Evolutionary conservation across 2,888 invertebrate genomes (phyloP).

Genomic region (Hyppa rectilinea): DNA sequence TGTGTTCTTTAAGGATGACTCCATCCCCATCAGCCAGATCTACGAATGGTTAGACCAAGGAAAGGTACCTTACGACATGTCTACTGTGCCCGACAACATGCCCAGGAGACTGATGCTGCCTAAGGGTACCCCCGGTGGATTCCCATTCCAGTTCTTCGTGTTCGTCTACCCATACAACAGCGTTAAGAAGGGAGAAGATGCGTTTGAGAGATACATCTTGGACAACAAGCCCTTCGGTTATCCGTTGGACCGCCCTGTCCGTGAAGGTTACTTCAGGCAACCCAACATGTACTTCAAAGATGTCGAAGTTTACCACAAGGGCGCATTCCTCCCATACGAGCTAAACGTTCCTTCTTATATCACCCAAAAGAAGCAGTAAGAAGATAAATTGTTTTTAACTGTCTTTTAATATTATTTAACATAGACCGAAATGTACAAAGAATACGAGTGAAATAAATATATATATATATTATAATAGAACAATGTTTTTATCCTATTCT

Average conservation of each 20-base stretch:
- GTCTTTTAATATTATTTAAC: constrained; percentile 29
- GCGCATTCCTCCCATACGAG: constrained; percentile 77
- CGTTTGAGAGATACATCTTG: constrained; percentile 74
- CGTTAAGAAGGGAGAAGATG: constrained; percentile 77
- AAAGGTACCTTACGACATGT: constrained; percentile 88
- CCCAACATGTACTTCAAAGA: constrained; percentile 92
- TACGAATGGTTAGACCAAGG: constrained; percentile 90
- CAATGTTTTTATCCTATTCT: background rate
- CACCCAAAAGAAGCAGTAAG: constrained; percentile 58
- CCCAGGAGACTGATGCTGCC: constrained; percentile 93
- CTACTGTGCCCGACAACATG: constrained; percentile 90
- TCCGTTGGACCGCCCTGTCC: constrained; percentile 90
- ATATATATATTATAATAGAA: constrained; percentile 8
- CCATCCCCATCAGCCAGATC: constrained; percentile 91
- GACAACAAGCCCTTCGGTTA: constrained; percentile 90
- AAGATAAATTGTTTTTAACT: constrained; percentile 1
- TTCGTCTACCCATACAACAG: constrained; percentile 90
- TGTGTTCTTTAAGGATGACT: constrained; percentile 91
- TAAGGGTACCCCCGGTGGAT: constrained; percentile 92
- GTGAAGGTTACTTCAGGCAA: constrained; percentile 84
- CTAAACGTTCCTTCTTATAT: constrained; percentile 74
- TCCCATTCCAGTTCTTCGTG: constrained; percentile 92
- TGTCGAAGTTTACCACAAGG: constrained; percentile 89
- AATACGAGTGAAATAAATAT: constrained; percentile 37
- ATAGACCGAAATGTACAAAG: constrained; percentile 40